Evolutionary conservation across 2,113 vertebrate genomes (phyloP), one percentile per base, ranked within the genome.

Genomic region (Albula goreensis): DNA sequence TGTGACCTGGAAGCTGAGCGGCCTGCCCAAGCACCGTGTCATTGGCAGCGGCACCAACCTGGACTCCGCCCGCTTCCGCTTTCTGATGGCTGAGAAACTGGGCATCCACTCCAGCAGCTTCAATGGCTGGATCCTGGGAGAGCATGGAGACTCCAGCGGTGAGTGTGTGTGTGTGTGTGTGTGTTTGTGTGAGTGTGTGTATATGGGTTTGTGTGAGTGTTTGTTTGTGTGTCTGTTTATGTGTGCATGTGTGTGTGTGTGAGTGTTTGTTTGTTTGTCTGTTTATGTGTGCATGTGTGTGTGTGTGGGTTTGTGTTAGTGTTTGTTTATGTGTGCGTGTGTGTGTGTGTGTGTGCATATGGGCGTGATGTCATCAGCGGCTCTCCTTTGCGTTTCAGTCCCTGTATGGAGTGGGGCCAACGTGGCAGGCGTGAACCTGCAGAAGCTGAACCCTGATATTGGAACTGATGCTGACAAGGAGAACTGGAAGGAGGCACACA

Each of bases 1-100:
- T 0, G 97, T 99, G 70, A 98, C 98, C 63, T 99, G 98, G 98
- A 99, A 99, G 88, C 95, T 99, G 85, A 99, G 98, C n/a, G 98
- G 98, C 6, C 92, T 99, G 87, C 98, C 98, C 31, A 98, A 98
- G 86, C 94, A 98, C 92, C 97, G 97, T 0, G 96, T 99, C 89
- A 97, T 99, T 11, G 98, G 98, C 89, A 99, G 98, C 3, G 98
- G 98, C 50, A 99, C 97, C 93, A 99, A 99, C 92, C 96, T 99
- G 87, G 98, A 99, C 91, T 97, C 98, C 0, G 98, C 98, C 66
- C 96, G 98, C 41, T 99, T 99, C 87, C 98, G 98, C 41, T 97
- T 95, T 80, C 90, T 99, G 89, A 98, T 99, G 96, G 92, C 96
- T 0, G 97, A 99, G 85, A 97, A 96, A 31, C 96, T 99, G 80